Evolutionary conservation across 2,888 invertebrate genomes (phyloP).

Genomic region (Drosophila heteroneura): DNA sequence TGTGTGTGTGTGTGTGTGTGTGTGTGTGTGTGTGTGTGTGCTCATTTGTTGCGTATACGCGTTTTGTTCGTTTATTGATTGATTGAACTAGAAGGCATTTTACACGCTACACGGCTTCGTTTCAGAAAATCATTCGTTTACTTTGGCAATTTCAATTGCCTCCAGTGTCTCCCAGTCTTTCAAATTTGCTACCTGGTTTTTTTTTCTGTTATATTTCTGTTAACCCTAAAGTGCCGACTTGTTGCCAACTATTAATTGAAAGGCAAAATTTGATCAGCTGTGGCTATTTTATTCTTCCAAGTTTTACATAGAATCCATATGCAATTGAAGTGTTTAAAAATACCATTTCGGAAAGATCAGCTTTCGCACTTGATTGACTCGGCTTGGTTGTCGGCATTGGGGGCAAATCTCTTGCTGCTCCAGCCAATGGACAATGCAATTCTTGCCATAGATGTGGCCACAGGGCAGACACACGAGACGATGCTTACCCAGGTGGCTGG

Average conservation of each 20-base stretch:
- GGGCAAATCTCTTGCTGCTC: neutral
- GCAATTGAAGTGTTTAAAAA: neutral
- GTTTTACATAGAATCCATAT: neutral
- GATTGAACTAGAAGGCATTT: conserved; percentile 64
- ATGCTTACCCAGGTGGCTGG: neutral
- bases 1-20: neutral
- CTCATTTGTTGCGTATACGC: conserved; percentile 80
- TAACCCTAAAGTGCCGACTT: neutral
- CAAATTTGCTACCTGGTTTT: conserved; percentile 68
- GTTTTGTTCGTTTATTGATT: conserved; percentile 79
- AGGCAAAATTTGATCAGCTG: neutral
- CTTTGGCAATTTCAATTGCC: conserved; percentile 60
- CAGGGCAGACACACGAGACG: neutral
- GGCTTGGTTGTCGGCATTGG: neutral
- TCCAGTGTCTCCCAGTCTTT: conserved; percentile 33
- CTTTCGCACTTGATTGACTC: neutral
- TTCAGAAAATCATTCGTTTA: conserved; percentile 56
- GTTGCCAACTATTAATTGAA: neutral
- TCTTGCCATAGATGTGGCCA: neutral
- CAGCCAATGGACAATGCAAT: neutral
- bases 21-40: conserved; percentile 38
- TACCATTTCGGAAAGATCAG: neutral
- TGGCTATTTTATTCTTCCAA: neutral
- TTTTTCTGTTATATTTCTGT: neutral
- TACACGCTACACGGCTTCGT: conserved; percentile 54